Conservation (phyloP, 2,797 vertebrate genomes). For the Hypotaenidia okinawae region DNA sequence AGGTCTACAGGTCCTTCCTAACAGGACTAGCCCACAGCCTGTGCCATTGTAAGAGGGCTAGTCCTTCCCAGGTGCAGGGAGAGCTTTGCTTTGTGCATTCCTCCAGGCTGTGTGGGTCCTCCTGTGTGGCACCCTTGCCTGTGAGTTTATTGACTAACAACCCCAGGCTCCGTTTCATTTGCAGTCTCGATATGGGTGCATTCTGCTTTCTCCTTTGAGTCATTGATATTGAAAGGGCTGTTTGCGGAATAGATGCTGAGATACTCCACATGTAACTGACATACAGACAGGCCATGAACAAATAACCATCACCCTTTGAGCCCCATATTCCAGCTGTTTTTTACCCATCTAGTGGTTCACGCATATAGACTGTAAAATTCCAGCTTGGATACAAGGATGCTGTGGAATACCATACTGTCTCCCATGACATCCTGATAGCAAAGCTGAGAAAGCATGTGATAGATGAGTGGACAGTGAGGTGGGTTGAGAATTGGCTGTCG, state of each 20-base stretch:
- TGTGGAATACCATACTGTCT: background rate
- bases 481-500: too few relatives aligned
- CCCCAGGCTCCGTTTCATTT: background rate
- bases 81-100: background rate
- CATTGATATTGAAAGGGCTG: background rate
- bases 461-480: too few relatives aligned
- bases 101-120: background rate
- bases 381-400: background rate
- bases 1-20: background rate
- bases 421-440: too few relatives aligned
- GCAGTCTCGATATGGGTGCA: background rate
- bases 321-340: background rate
- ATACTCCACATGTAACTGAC: background rate
- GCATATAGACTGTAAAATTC: background rate
- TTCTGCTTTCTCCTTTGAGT: background rate
- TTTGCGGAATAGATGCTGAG: background rate
- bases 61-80: background rate
- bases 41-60: background rate
- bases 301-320: background rate
- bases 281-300: background rate
- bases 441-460: too few relatives aligned
- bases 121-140: background rate
- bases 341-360: background rate
- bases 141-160: background rate
- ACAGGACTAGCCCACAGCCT: background rate